These are phyloP conservation scores for Charina bottae DNA, from an alignment of 2,113 vertebrate species.

Conservation along the genomic window DNA sequence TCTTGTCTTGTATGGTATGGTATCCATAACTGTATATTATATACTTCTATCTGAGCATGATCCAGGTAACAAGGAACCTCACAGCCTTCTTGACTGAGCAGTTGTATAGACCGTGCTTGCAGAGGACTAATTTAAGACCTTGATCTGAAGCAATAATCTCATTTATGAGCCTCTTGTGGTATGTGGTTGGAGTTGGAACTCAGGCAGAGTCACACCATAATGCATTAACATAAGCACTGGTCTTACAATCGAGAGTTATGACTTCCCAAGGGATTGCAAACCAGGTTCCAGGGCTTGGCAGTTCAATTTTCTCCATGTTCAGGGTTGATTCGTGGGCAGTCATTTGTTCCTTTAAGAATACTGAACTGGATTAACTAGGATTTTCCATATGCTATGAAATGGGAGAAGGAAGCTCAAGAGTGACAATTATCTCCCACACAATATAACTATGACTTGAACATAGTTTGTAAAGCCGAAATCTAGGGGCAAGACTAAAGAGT, in stretches of 20 bases:
- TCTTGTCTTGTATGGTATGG: not conserved
- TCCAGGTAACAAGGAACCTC: conserved; percentile 1
- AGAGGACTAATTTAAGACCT: conserved; percentile 25
- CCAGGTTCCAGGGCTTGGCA: conserved; percentile 1
- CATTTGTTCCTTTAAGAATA: not conserved
- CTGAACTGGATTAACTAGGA: conserved; percentile 2
- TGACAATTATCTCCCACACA: not conserved
- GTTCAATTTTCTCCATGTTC: conserved; percentile 13
- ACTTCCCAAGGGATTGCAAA: conserved; percentile 13
- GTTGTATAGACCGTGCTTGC: conserved; percentile 5
- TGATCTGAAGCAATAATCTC: conserved; percentile 27
- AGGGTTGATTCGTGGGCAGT: conserved; percentile 14
- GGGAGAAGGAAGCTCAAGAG: not conserved
- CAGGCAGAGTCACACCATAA: not conserved
- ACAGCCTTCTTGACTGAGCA: not conserved
- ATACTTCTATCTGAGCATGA: not conserved
- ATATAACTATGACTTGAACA: not conserved
- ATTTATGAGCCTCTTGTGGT: conserved; percentile 26
- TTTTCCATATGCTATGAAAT: not conserved
- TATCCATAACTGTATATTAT: not conserved
- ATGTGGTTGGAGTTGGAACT: conserved; percentile 8
- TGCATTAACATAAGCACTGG: conserved; percentile 9
- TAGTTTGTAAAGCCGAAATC: not conserved
- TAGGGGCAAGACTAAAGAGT: too few relatives aligned
- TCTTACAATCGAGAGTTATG: conserved; percentile 20